Evolutionary conservation across 2,888 invertebrate genomes (phyloP).

Genomic region (Erannis defoliaria): DNA sequence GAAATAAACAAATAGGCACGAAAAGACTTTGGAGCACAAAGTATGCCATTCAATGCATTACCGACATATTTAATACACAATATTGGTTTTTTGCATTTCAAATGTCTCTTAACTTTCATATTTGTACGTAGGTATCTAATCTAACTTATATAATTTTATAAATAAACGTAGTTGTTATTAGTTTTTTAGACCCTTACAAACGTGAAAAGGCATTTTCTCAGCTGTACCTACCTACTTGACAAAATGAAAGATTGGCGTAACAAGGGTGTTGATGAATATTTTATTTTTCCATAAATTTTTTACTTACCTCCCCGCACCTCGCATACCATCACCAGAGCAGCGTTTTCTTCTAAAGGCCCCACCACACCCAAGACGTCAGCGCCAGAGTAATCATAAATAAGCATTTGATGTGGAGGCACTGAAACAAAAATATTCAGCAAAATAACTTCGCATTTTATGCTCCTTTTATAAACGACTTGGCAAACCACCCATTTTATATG

Average conservation of each 20-base stretch:
- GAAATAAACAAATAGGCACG: too few relatives aligned
- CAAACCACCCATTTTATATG: conserved; percentile 36
- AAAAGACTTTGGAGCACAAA: too few relatives aligned
- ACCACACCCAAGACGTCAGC: conserved; percentile 92
- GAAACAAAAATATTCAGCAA: conserved; percentile 70
- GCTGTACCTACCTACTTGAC: neutral
- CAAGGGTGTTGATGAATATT: neutral
- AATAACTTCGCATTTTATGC: conserved; percentile 35
- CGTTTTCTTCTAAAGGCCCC: conserved; percentile 94
- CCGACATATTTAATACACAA: too few relatives aligned
- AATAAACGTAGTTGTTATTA: too few relatives aligned
- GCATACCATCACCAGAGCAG: conserved; percentile 93
- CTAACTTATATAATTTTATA: too few relatives aligned
- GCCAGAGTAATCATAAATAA: conserved; percentile 94
- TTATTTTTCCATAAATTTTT: neutral
- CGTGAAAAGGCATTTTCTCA: too few relatives aligned
- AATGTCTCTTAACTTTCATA: too few relatives aligned
- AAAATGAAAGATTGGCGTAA: neutral
- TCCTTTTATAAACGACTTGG: conserved; percentile 36
- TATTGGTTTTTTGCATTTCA: too few relatives aligned
- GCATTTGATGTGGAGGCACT: conserved; percentile 96
- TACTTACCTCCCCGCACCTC: conserved; percentile 95
- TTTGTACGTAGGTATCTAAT: too few relatives aligned
- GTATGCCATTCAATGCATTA: too few relatives aligned
- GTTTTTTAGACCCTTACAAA: too few relatives aligned